A percentile compares a stretch with the other conserved stretches of the same genome.
Evolutionary conservation across 2,797 vertebrate genomes (phyloP).

Genomic region (Xiphophorus birchmanni): DNA sequence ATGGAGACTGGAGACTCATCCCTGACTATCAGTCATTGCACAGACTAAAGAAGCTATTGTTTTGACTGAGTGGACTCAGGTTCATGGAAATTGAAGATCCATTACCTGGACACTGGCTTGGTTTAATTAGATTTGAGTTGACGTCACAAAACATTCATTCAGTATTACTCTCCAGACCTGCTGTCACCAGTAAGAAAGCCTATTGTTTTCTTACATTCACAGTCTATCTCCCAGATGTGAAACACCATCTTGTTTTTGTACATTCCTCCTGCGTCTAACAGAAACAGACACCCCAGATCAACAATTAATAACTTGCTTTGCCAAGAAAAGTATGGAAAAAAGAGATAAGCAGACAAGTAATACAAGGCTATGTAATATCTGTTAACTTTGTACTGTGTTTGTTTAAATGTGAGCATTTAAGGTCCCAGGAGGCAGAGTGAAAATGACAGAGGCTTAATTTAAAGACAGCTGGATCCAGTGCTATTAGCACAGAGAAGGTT

Average conservation of each 20-base stretch:
- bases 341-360: constrained; percentile 30
- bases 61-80: constrained; percentile 14
- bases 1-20: constrained; percentile 21
- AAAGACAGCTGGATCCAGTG: constrained; percentile 63
- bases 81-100: constrained; percentile 59
- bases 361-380: constrained; percentile 26
- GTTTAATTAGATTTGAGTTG: constrained; percentile 56
- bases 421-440: constrained; percentile 20
- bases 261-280: constrained; percentile 43
- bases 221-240: constrained; percentile 58
- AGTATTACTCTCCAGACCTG: constrained; percentile 27
- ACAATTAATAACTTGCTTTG: constrained; percentile 64
- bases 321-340: constrained; percentile 48
- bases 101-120: constrained; percentile 61
- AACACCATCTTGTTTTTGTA: constrained; percentile 66
- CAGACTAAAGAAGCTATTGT: constrained; percentile 48
- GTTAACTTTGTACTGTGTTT: constrained; percentile 11
- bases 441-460: constrained; percentile 62
- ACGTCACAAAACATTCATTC: constrained; percentile 57
- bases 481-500: constrained; percentile 66
- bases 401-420: constrained; percentile 17
- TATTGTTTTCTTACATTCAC: constrained; percentile 54
- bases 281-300: constrained; percentile 39
- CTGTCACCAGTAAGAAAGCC: constrained; percentile 42
- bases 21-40: constrained; percentile 15